Evolutionary conservation across 2,797 vertebrate genomes (phyloP).

Genomic region (Cyclura pinguis): DNA sequence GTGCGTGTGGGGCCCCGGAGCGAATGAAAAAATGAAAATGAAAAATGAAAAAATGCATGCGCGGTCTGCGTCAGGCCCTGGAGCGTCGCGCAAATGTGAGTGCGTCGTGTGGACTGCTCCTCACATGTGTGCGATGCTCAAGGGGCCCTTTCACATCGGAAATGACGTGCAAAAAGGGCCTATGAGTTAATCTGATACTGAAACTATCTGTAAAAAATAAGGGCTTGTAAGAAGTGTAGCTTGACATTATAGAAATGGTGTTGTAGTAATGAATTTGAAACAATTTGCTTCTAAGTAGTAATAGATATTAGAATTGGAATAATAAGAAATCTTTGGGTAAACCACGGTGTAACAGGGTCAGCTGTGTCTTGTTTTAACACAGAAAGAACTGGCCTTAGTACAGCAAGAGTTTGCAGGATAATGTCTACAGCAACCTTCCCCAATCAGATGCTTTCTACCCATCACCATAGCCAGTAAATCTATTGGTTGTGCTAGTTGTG

Average conservation of each 20-base stretch:
- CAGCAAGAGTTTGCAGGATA: background rate
- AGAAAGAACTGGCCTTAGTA: background rate
- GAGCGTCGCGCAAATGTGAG: too few relatives aligned
- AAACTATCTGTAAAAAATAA: conserved; percentile 13
- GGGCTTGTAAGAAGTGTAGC: conserved; percentile 9
- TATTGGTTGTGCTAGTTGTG: background rate
- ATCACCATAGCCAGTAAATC: background rate
- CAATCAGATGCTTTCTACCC: background rate
- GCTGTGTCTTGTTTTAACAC: background rate
- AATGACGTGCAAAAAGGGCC: too few relatives aligned
- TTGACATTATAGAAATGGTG: conserved; percentile 41
- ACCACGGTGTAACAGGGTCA: background rate
- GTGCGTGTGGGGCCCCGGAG: too few relatives aligned
- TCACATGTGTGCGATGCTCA: too few relatives aligned
- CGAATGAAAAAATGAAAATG: too few relatives aligned
- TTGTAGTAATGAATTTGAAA: conserved; percentile 27
- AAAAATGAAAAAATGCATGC: too few relatives aligned
- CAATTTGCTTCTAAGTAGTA: conserved; percentile 18
- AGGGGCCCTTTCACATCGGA: too few relatives aligned
- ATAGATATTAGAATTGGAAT: conserved; percentile 39
- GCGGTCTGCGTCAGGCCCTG: too few relatives aligned
- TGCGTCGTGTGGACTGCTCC: too few relatives aligned
- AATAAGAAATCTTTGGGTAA: conserved; percentile 33
- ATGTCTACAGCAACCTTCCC: background rate
- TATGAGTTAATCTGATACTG: conserved; percentile 33